Evolutionary conservation across 2,797 vertebrate genomes (phyloP).

Genomic region (Myotis daubentonii): DNA sequence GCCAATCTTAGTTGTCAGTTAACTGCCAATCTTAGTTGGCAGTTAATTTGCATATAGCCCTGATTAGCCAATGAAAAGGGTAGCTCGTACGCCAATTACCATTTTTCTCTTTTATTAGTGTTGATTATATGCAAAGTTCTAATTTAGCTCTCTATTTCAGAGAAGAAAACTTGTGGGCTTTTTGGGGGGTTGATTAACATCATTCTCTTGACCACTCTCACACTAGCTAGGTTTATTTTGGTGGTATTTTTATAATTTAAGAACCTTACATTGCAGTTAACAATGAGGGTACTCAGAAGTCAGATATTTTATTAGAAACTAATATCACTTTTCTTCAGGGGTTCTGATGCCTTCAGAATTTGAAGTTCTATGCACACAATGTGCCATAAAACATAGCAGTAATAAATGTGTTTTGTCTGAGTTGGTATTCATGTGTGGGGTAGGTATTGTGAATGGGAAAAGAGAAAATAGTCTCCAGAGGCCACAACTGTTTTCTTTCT

Average conservation of each 20-base stretch:
- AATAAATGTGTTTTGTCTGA: background rate
- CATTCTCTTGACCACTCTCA: background rate
- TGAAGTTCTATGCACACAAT: background rate
- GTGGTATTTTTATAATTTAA: conserved; percentile 24
- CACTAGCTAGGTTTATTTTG: background rate
- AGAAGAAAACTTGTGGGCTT: background rate
- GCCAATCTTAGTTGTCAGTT: too few relatives aligned
- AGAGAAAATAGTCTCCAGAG: background rate
- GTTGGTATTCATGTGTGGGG: background rate
- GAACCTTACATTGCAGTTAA: conserved; percentile 18
- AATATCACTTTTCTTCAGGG: conserved; percentile 17
- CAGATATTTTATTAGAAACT: conserved; percentile 33
- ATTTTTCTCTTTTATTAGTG: too few relatives aligned
- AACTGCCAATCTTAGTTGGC: too few relatives aligned
- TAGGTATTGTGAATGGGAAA: background rate
- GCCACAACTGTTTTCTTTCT: background rate
- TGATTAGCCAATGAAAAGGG: too few relatives aligned
- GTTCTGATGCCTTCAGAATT: conserved; percentile 29
- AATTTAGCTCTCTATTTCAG: background rate
- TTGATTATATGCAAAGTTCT: conserved; percentile 12
- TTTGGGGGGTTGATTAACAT: background rate
- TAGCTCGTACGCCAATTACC: too few relatives aligned
- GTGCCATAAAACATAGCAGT: background rate
- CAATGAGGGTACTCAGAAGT: background rate
- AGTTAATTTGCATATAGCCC: too few relatives aligned